Conservation (phyloP, 2,888 invertebrate species). For the Folsomia candida region DNA sequence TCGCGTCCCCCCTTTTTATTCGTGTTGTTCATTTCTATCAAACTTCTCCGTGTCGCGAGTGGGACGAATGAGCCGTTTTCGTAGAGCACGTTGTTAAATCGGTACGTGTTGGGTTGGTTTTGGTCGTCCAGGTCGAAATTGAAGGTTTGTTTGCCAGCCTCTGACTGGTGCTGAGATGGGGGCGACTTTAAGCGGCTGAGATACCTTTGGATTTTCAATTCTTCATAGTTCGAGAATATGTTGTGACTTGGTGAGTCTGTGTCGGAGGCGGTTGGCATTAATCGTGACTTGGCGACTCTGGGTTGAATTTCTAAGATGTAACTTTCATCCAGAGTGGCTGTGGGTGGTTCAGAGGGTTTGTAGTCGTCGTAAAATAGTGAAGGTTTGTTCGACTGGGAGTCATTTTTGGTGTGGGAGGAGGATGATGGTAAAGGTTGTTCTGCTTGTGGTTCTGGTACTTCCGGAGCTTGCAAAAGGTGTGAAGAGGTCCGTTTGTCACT, state of each 20-base stretch:
- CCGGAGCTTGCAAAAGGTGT: not conserved
- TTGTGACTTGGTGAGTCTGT: conserved; percentile 38
- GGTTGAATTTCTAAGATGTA: not conserved
- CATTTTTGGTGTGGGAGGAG: not conserved
- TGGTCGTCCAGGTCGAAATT: conserved; percentile 14
- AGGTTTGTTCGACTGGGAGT: not conserved
- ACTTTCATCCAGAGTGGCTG: too few relatives aligned
- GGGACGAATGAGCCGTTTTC: conserved; percentile 50
- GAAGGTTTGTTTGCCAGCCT: conserved; percentile 18
- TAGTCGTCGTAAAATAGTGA: not conserved
- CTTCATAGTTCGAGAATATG: conserved; percentile 47
- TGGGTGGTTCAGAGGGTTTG: too few relatives aligned
- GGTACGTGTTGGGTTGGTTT: conserved; percentile 27
- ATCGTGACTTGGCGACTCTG: not conserved
- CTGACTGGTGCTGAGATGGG: conserved; percentile 32
- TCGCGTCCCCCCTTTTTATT: conserved; percentile 26
- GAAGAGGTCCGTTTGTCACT: not conserved
- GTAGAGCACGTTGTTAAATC: conserved; percentile 46
- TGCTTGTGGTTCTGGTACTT: not conserved
- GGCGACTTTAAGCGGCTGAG: conserved; percentile 47
- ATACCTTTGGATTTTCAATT: conserved; percentile 49
- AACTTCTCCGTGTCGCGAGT: conserved; percentile 45
- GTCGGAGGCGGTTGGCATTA: conserved; percentile 9
- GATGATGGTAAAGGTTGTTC: too few relatives aligned
- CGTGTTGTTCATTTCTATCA: conserved; percentile 50